A percentile compares a stretch with the other conserved stretches of the same genome.
These are phyloP conservation scores for Semicossyphus pulcher DNA, from an alignment of 2,113 vertebrate genomes.

Conservation along the genomic window DNA sequence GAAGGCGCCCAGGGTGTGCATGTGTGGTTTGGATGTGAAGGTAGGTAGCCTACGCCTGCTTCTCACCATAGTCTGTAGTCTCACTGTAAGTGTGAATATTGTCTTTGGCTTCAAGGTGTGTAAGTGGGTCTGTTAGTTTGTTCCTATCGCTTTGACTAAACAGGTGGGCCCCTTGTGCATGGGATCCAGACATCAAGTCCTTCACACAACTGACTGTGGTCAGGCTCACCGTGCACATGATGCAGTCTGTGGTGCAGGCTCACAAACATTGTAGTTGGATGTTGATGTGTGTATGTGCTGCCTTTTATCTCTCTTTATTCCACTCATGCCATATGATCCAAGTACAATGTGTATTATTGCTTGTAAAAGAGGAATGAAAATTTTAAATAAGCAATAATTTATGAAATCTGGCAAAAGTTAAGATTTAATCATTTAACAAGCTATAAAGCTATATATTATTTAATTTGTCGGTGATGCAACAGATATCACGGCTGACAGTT, in stretches of 20 bases:
- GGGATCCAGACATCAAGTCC: slow-evolving; percentile 53
- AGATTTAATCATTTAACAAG: too few species aligned
- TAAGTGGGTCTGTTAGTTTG: slow-evolving; percentile 26
- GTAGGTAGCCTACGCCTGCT: slow-evolving; percentile 18
- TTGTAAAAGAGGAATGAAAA: too few species aligned
- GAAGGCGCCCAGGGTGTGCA: slow-evolving; percentile 32
- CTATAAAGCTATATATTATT: too few species aligned
- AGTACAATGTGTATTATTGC: too few species aligned
- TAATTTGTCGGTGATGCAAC: too few species aligned
- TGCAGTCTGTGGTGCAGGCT: slow-evolving; percentile 40
- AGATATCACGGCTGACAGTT: too few species aligned
- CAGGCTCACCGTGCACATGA: slow-evolving; percentile 34
- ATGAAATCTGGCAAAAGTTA: too few species aligned
- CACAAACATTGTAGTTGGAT: slow-evolving; percentile 39
- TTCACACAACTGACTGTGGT: slow-evolving; percentile 60
- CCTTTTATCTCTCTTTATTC: too few species aligned
- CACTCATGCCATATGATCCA: background rate
- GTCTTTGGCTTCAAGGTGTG: slow-evolving; percentile 38
- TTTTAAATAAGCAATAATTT: too few species aligned
- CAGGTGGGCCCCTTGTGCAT: slow-evolving; percentile 55
- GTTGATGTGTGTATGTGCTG: too few species aligned
- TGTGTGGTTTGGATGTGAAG: slow-evolving; percentile 63
- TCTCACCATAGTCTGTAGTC: slow-evolving; percentile 13
- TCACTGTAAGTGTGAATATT: slow-evolving; percentile 30
- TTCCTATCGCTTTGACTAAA: slow-evolving; percentile 63